A percentile compares a stretch with the other conserved stretches of the same genome.
phyloP scores from a whole-genome alignment of 92 coral and sea anemone species.

The Porites divaricata region DNA sequence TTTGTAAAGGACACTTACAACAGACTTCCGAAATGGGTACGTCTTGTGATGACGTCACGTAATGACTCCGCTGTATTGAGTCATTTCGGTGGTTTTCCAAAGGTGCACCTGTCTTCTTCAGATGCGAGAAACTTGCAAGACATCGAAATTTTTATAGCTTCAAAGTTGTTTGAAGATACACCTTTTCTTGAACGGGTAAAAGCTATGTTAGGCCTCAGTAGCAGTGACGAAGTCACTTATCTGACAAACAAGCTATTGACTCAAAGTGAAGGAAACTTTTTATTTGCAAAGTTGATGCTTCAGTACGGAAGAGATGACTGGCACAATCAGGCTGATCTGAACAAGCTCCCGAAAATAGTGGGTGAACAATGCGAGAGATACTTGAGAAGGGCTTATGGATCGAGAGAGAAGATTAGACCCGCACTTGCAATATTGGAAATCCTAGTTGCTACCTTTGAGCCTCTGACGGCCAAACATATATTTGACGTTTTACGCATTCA shows the following conservation, averaged over 20 bases:
- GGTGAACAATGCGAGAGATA: slow-evolving; percentile 61
- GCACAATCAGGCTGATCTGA: slow-evolving; percentile 12
- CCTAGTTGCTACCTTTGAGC: slow-evolving; percentile 66
- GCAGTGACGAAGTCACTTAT: slow-evolving; percentile 12
- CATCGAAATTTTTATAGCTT: slow-evolving; percentile 49
- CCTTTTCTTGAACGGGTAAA: slow-evolving; percentile 1
- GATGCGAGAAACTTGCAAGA: slow-evolving; percentile 74
- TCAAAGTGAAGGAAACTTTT: slow-evolving; percentile 77
- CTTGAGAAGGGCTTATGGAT: slow-evolving; percentile 60
- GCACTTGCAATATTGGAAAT: slow-evolving; percentile 65
- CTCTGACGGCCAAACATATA: slow-evolving; percentile 31
- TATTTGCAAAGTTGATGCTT: slow-evolving; percentile 65
- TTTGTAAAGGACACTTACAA: slow-evolving; percentile 39
- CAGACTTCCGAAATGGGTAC: slow-evolving; percentile 75
- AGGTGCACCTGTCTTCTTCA: slow-evolving; percentile 38
- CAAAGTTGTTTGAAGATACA: slow-evolving; percentile 25
- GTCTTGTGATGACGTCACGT: slow-evolving; percentile 66
- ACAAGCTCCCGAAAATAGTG: slow-evolving; percentile 65
- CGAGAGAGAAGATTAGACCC: slow-evolving; percentile 46
- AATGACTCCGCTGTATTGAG: slow-evolving; percentile 54
- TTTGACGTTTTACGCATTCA: slow-evolving; percentile 39
- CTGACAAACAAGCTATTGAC: slow-evolving; percentile 35
- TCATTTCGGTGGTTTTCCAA: slow-evolving; percentile 12
- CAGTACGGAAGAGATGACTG: slow-evolving; percentile 25
- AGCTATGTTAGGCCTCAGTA: slow-evolving; percentile 10